A percentile compares a stretch with the other conserved stretches of the same genome.
Conservation (phyloP, 1,140 invertebrate species). For the Drosophila subpulchrella region DNA sequence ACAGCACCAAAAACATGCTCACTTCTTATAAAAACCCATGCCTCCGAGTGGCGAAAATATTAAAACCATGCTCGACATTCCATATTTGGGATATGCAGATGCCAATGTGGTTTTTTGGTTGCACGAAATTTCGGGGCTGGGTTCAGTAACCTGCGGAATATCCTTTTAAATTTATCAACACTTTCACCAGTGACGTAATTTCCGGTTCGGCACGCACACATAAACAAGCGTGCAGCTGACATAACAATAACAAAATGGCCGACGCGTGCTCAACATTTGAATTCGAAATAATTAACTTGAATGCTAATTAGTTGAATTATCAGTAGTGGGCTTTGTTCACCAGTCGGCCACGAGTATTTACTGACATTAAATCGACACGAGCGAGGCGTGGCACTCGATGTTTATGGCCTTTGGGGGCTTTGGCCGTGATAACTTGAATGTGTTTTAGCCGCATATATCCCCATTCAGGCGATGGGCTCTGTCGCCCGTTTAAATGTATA, state of each 20-base stretch:
- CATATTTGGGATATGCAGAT: neutral
- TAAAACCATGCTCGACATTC: slow-evolving; percentile 22
- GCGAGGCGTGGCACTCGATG: slow-evolving; percentile 15
- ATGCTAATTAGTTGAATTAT: slow-evolving; percentile 82
- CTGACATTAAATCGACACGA: slow-evolving; percentile 59
- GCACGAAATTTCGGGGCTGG: neutral
- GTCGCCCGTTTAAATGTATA: slow-evolving; percentile 56
- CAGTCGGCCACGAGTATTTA: slow-evolving; percentile 46
- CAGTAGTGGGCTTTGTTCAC: slow-evolving; percentile 51
- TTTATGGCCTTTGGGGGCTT: slow-evolving; percentile 42
- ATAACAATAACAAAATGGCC: slow-evolving; percentile 60
- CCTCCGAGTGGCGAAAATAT: slow-evolving; percentile 8
- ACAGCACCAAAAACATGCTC: slow-evolving; percentile 2
- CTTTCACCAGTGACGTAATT: slow-evolving; percentile 33
- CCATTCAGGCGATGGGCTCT: slow-evolving; percentile 36
- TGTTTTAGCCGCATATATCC: slow-evolving; percentile 57
- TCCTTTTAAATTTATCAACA: slow-evolving; percentile 35
- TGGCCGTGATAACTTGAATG: slow-evolving; percentile 45
- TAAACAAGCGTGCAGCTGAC: slow-evolving; percentile 27
- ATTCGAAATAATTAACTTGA: slow-evolving; percentile 78
- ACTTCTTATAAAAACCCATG: slow-evolving; percentile 4
- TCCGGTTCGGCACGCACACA: slow-evolving; percentile 17
- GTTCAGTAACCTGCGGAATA: slow-evolving; percentile 20
- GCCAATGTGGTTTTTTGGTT: neutral
- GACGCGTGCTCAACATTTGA: slow-evolving; percentile 45